Percentiles rank a stretch among this genome's conserved stretches.
These are phyloP conservation scores for Perdita meconis DNA, from an alignment of 2,888 invertebrate species.

Conservation along the genomic window DNA sequence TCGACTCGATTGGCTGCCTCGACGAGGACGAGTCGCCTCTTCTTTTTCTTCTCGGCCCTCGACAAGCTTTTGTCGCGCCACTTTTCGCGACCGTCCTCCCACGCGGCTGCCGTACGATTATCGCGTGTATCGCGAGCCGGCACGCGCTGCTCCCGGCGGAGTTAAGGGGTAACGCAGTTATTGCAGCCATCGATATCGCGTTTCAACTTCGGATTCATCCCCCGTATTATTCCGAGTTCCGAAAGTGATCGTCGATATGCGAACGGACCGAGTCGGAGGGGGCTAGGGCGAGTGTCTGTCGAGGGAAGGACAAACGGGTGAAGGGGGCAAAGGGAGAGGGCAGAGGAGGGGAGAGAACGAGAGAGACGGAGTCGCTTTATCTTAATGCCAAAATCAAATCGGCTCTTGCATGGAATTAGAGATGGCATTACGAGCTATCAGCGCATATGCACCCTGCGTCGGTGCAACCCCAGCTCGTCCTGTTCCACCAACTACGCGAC, in stretches of 20 bases:
- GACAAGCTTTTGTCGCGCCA: conserved; percentile 7
- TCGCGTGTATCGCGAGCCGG: conserved; percentile 29
- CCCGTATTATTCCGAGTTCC: conserved; percentile 59
- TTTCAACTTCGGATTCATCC: conserved; percentile 63
- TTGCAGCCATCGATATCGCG: conserved; percentile 65
- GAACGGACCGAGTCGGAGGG: conserved; percentile 29
- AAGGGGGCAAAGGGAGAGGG: neutral
- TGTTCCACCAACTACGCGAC: conserved; percentile 67
- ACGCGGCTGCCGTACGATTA: neutral
- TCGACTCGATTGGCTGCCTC: conserved; percentile 24
- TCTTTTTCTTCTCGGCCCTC: neutral
- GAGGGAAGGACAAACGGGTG: conserved; percentile 2
- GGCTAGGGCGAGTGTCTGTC: conserved; percentile 30
- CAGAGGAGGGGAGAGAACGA: conserved; percentile 31
- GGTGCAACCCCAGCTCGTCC: conserved; percentile 57
- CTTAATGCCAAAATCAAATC: conserved; percentile 84
- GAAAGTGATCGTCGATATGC: conserved; percentile 51
- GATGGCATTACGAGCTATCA: conserved; percentile 84
- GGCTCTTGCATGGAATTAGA: conserved; percentile 83
- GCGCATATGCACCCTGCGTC: conserved; percentile 81
- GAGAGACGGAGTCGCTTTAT: conserved; percentile 77
- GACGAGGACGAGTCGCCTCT: neutral
- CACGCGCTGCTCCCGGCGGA: conserved; percentile 60
- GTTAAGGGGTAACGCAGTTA: conserved; percentile 62
- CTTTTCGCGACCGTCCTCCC: neutral